Conservation (phyloP, 1,140 invertebrate genomes). For the Oncopodura yosiiana region DNA sequence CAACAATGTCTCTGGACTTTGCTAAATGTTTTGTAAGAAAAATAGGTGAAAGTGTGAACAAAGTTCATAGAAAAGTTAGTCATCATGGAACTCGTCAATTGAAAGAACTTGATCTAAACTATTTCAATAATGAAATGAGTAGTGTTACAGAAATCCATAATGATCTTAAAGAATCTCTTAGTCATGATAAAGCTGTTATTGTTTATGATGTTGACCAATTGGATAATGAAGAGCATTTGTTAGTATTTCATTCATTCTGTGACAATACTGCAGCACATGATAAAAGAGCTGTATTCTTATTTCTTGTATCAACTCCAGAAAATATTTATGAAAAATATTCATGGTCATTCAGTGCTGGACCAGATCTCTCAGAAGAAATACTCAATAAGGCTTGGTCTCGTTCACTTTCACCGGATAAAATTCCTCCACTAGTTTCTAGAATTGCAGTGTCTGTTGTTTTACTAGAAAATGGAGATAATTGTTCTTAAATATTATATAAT, state of each 20-base stretch:
- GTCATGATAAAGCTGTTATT: conserved; percentile 17
- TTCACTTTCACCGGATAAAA: conserved; percentile 11
- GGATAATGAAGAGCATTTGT: conserved; percentile 2
- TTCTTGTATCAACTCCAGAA: conserved; percentile 11
- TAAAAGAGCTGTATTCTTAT: conserved; percentile 24
- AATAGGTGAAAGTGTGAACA: conserved; percentile 3
- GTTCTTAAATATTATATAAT: not conserved
- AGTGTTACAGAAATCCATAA: conserved; percentile 14
- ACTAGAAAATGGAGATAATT: conserved; percentile 19
- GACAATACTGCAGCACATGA: conserved; percentile 23
- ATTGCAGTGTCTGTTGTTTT: conserved; percentile 17
- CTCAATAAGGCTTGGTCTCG: conserved; percentile 11
- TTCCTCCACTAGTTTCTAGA: conserved; percentile 22
- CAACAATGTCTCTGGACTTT: conserved; percentile 7
- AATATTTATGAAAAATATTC: not conserved
- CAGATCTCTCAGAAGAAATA: conserved; percentile 5
- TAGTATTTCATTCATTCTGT: conserved; percentile 31
- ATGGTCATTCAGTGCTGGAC: conserved; percentile 2
- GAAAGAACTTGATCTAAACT: not conserved
- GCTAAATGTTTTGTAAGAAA: conserved; percentile 11
- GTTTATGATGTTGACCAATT: conserved; percentile 18
- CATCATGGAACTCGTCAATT: not conserved
- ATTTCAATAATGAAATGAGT: conserved; percentile 1
- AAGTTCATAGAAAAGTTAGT: conserved; percentile 1
- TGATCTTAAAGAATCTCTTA: conserved; percentile 17